These are phyloP conservation scores for Diadegma fenestrale DNA, from an alignment of 2,888 invertebrate genomes.

Conservation along the genomic window DNA sequence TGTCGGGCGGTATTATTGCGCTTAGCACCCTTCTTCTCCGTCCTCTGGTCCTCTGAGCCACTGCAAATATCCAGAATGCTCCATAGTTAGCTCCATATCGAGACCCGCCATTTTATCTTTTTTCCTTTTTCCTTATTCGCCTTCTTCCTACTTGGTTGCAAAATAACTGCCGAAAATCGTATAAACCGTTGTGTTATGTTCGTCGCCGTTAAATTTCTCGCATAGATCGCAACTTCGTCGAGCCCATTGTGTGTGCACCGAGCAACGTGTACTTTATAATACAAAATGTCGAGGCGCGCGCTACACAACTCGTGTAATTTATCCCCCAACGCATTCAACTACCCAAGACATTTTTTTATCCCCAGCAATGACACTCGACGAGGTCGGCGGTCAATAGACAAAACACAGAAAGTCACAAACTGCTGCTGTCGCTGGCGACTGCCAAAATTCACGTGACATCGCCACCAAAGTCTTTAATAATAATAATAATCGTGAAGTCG, in stretches of 20 bases:
- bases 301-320: slow-evolving; percentile 64
- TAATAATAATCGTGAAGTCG: too few relatives aligned
- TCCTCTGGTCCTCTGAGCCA: background rate
- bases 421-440: slow-evolving; percentile 67
- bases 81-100: slow-evolving; percentile 28
- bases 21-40: slow-evolving; percentile 38
- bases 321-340: slow-evolving; percentile 74
- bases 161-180: slow-evolving; percentile 63
- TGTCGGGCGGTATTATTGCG: slow-evolving; percentile 63
- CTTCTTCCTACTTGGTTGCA: slow-evolving; percentile 31
- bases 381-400: slow-evolving; percentile 41
- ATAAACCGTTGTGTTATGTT: slow-evolving; percentile 46
- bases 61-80: slow-evolving; percentile 5
- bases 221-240: slow-evolving; percentile 11
- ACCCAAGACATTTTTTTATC: slow-evolving; percentile 62
- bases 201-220: slow-evolving; percentile 58
- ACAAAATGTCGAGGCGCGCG: slow-evolving; percentile 12
- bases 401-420: slow-evolving; percentile 16
- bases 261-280: slow-evolving; percentile 17
- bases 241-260: slow-evolving; percentile 12
- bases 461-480: too few relatives aligned
- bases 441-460: slow-evolving; percentile 75
- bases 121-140: background rate
- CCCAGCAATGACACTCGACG: slow-evolving; percentile 62
- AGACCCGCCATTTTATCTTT: slow-evolving; percentile 21